A percentile compares a stretch with the other conserved stretches of the same genome.
Conservation (phyloP, 2,113 vertebrate genomes). For the Gopherus flavomarginatus region DNA sequence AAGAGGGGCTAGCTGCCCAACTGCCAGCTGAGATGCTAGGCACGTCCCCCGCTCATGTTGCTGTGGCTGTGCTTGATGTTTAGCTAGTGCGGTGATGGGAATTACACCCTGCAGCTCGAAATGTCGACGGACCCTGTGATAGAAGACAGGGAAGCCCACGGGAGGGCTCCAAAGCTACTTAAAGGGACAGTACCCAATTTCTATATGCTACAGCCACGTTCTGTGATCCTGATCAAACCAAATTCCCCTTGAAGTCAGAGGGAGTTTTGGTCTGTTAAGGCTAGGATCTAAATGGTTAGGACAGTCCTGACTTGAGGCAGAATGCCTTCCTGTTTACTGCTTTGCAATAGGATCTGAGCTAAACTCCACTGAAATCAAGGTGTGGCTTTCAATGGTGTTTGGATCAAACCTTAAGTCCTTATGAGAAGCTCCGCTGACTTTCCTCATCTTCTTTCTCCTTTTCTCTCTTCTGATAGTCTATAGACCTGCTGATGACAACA, state of each 20-base stretch:
- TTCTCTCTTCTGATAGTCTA: not conserved
- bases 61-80: not conserved
- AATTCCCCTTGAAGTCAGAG: not conserved
- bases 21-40: not conserved
- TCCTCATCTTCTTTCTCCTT: not conserved
- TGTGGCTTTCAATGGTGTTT: conserved; percentile 41
- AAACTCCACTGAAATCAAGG: not conserved
- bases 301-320: conserved; percentile 1
- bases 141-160: not conserved
- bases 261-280: not conserved
- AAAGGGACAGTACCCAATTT: not conserved
- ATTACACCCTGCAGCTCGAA: not conserved
- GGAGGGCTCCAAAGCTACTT: not conserved
- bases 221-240: not conserved
- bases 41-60: not conserved
- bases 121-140: not conserved
- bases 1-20: not conserved
- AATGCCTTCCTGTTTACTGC: not conserved
- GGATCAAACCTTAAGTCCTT: not conserved
- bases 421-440: not conserved
- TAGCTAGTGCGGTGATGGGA: not conserved
- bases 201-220: not conserved
- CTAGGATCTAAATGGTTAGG: not conserved
- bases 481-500: conserved; percentile 36
- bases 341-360: not conserved